phyloP scores from a whole-genome alignment of 2,113 vertebrate genomes.

The Rhynchopsitta pachyrhyncha region DNA sequence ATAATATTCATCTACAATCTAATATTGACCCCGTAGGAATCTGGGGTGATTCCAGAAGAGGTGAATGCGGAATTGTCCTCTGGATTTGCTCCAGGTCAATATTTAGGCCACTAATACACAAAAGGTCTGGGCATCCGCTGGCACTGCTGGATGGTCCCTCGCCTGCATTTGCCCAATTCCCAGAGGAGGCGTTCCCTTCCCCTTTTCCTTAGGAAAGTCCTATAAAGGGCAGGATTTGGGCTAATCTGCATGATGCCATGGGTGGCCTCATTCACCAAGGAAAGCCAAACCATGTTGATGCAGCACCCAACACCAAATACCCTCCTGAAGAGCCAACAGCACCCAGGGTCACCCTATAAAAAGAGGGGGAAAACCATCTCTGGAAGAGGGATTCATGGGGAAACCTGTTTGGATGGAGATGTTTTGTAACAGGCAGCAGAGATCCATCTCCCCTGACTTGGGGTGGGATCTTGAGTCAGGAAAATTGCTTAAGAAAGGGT shows the following conservation, averaged over 20 bases:
- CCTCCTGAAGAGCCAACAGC: background rate
- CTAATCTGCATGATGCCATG: rapidly evolving
- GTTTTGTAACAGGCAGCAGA: conserved; percentile 42
- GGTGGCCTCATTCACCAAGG: background rate
- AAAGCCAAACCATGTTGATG: background rate
- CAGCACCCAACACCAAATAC: background rate
- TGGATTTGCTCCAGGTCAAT: background rate
- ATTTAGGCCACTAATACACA: background rate
- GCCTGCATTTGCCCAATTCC: background rate
- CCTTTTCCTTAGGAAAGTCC: background rate
- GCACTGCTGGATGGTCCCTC: background rate
- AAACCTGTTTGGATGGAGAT: conserved; percentile 39
- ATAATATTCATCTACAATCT: rapidly evolving
- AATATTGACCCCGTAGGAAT: background rate
- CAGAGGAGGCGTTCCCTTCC: background rate
- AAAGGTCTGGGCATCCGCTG: background rate
- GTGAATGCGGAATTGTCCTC: rapidly evolving
- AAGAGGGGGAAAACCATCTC: rapidly evolving
- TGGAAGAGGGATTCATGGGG: background rate
- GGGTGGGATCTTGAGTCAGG: conserved; percentile 57
- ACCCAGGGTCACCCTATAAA: rapidly evolving
- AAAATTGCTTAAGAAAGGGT: conserved; percentile 41
- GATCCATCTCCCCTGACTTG: background rate
- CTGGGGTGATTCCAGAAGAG: rapidly evolving
- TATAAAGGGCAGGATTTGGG: background rate